Evolutionary conservation across 2,797 vertebrate genomes (phyloP), one percentile per base, ranked within the genome.

Genomic region (Stomatorhinus walkeri): DNA sequence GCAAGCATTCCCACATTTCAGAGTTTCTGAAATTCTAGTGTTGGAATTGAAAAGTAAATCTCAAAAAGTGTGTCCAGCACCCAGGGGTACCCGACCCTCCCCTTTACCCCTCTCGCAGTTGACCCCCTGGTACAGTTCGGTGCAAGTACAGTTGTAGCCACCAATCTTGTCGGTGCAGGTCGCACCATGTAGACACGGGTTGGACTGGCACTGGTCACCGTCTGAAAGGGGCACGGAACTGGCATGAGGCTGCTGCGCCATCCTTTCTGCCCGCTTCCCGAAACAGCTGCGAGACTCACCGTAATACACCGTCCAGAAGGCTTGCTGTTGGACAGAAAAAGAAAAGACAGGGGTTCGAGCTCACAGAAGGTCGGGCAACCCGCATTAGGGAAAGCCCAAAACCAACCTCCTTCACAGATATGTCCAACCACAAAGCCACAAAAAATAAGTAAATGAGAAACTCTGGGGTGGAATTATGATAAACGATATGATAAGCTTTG

Each of bases 111-210:
- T 94, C 84, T 96, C 95, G 49, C 98, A 99, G 90, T 92, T 64
- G 0, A 16, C 32, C 86, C 98, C 98, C 1, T 93, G 91, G 22
- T 94, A 94, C 59, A 94, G 95, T 1, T 93, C 54, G 0, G 68
- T 0, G 85, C 98, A 99, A 43, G 87, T 90, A 91, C 98, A 99
- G 56, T 43, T 90, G 89, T 97, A 98, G 3, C 95, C 93, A 0
- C 96, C 96, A 10, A 96, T 93, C 40, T 3, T 92, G 91, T 97
- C 94, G 0, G 92, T 93, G 40, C 98, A 99, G 0, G 90, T 92
- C 0, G 96, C 95, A 0, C 96, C 95, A 43, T 98, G 92, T 85
- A 96, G 94, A 91, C 98, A 99, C 1, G 98, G 98, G 91, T 91
- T 95, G 0, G 96, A 93, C 0, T 89, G 3, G 14, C 98, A 99